A percentile compares a stretch with the other conserved stretches of the same genome.
These are phyloP conservation scores for Bryconaethiops microstoma DNA, from an alignment of 2,797 vertebrate genomes.

Conservation along the genomic window DNA sequence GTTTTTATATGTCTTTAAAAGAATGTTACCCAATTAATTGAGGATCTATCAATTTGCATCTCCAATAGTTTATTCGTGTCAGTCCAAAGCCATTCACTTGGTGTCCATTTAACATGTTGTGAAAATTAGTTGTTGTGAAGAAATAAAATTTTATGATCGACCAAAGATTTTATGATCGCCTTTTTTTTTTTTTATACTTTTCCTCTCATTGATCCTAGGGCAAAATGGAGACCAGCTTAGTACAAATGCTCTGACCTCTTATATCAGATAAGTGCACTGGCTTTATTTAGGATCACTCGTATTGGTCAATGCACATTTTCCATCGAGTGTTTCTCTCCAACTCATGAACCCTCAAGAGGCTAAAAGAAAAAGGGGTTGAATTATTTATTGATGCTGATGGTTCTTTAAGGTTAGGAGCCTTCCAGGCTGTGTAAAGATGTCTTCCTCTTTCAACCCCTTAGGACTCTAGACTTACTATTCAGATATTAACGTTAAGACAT, in stretches of 20 bases:
- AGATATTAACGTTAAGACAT: neutral
- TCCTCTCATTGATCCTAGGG: conserved; percentile 51
- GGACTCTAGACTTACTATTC: neutral
- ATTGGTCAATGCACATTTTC: conserved; percentile 72
- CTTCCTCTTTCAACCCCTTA: conserved; percentile 27
- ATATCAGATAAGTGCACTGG: conserved; percentile 67
- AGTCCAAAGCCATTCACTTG: conserved; percentile 53
- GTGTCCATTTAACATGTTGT: conserved; percentile 18
- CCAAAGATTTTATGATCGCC: no score
- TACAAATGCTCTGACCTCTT: conserved; percentile 37
- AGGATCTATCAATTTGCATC: conserved; percentile 21
- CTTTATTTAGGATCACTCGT: conserved; percentile 71
- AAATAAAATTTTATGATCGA: no score
- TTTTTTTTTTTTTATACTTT: neutral
- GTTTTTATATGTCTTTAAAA: neutral
- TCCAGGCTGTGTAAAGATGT: conserved; percentile 20
- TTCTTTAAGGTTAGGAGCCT: conserved; percentile 54
- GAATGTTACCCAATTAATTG: neutral
- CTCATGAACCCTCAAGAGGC: conserved; percentile 58
- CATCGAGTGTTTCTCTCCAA: conserved; percentile 70
- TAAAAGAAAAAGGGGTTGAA: conserved; percentile 67
- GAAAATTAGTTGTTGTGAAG: no score
- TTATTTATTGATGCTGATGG: conserved; percentile 71
- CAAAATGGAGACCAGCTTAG: conserved; percentile 53
- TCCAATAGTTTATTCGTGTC: conserved; percentile 45